phyloP scores from a whole-genome alignment of 2,888 invertebrate species.

The Drosophila lutescens region DNA sequence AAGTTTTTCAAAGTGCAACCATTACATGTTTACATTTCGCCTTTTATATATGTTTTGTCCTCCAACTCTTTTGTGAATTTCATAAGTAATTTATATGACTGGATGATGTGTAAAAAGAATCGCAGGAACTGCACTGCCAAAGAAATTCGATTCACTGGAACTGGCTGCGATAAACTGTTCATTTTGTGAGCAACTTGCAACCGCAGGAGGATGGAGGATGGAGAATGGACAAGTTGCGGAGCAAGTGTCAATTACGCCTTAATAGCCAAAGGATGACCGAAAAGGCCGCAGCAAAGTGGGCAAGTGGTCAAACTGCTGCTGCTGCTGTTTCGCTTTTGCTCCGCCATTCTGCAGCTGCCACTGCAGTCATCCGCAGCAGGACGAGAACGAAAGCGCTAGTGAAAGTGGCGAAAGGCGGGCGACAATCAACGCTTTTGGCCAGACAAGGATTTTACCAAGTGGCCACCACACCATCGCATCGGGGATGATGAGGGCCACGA shows the following conservation, averaged over 20 bases:
- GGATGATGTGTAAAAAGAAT: background rate
- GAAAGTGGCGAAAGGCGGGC: constrained; percentile 61
- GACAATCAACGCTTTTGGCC: constrained; percentile 67
- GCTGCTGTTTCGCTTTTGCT: constrained; percentile 26
- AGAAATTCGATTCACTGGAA: background rate
- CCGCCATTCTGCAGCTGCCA: constrained; percentile 14
- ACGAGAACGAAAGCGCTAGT: constrained; percentile 32
- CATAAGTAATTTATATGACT: constrained; percentile 53
- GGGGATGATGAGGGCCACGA: constrained; percentile 39
- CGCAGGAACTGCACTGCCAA: background rate
- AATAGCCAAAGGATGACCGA: constrained; percentile 78
- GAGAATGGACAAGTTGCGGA: constrained; percentile 18
- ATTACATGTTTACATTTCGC: background rate
- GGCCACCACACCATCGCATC: constrained; percentile 48
- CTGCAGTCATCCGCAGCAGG: constrained; percentile 43
- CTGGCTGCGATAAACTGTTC: constrained; percentile 37
- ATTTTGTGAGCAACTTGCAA: constrained; percentile 16
- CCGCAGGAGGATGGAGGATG: constrained; percentile 4
- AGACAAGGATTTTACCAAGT: constrained; percentile 70
- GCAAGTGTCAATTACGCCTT: constrained; percentile 77
- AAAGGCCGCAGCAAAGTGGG: constrained; percentile 77
- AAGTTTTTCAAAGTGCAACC: too few relatives aligned
- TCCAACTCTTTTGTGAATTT: constrained; percentile 25
- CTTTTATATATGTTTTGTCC: background rate
- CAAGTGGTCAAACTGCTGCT: constrained; percentile 61